Evolutionary conservation across 2,113 vertebrate species (phyloP).

Genomic region (Alouatta palliata): DNA sequence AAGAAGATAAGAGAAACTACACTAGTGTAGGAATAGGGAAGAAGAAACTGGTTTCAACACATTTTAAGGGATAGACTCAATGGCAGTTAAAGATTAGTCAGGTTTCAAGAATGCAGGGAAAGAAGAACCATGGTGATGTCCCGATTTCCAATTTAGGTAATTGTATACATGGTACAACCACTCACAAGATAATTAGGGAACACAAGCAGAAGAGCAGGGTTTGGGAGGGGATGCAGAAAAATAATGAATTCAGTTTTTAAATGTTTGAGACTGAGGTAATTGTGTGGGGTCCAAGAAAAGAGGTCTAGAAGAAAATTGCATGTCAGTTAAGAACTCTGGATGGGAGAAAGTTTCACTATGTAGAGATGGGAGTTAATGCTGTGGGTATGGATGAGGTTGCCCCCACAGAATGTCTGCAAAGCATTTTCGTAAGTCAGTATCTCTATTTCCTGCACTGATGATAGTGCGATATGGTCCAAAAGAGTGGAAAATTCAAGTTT

Average conservation of each 20-base stretch:
- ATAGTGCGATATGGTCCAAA: slow-evolving; percentile 62
- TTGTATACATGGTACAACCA: not conserved
- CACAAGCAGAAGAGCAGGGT: not conserved
- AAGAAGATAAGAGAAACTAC: slow-evolving; percentile 14
- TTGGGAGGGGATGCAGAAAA: not conserved
- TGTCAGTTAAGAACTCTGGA: not conserved
- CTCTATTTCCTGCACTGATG: slow-evolving; percentile 46
- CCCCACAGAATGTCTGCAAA: slow-evolving; percentile 44
- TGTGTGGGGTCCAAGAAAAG: not conserved
- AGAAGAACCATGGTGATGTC: not conserved
- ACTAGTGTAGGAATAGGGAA: not conserved
- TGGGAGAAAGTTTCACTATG: not conserved
- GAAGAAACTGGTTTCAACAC: not conserved
- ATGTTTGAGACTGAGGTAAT: not conserved
- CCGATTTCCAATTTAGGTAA: slow-evolving; percentile 44
- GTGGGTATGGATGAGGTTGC: not conserved
- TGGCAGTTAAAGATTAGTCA: not conserved
- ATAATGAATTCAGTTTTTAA: slow-evolving; percentile 3
- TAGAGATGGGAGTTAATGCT: not conserved
- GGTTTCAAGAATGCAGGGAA: not conserved
- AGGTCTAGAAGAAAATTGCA: not conserved
- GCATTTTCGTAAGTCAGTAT: slow-evolving; percentile 48
- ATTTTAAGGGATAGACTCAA: not conserved
- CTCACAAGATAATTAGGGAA: not conserved
- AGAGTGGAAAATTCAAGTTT: slow-evolving; percentile 56